Conservation (phyloP, 2,113 vertebrate genomes). For the Taurulus bubalis region DNA sequence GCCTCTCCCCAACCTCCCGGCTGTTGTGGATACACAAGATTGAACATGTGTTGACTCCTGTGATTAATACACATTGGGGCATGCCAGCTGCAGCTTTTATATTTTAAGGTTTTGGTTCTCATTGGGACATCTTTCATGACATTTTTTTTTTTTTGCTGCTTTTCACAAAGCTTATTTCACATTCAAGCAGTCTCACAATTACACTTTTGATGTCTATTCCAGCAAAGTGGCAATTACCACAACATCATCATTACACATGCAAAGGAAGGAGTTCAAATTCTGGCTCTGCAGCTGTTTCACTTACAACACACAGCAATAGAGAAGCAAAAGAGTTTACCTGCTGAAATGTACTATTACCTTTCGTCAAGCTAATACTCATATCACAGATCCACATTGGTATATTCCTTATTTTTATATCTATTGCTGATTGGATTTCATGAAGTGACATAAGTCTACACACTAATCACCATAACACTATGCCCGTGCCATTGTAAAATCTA, state of each 20-base stretch:
- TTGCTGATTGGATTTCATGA: conserved; percentile 6
- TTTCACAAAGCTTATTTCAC: background rate
- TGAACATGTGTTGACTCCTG: conserved; percentile 36
- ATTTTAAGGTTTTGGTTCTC: background rate
- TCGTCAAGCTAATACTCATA: background rate
- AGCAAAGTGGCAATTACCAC: background rate
- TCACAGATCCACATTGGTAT: background rate
- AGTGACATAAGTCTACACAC: background rate
- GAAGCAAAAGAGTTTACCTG: background rate
- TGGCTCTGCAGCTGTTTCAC: background rate
- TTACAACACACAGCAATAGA: background rate
- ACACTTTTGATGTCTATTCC: background rate
- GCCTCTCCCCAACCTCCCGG: conserved; percentile 15
- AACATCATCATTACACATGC: background rate
- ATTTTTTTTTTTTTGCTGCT: background rate
- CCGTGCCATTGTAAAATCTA: conserved; percentile 10
- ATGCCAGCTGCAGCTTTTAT: conserved; percentile 18
- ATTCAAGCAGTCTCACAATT: background rate
- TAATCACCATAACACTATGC: conserved; percentile 3
- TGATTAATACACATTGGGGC: conserved; percentile 31
- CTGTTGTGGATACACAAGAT: conserved; percentile 28
- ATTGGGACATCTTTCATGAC: background rate
- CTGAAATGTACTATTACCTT: background rate
- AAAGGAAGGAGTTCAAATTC: background rate
- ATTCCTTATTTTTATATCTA: background rate